Conservation (phyloP, 2,113 vertebrate species). For the Pluvialis apricaria region DNA sequence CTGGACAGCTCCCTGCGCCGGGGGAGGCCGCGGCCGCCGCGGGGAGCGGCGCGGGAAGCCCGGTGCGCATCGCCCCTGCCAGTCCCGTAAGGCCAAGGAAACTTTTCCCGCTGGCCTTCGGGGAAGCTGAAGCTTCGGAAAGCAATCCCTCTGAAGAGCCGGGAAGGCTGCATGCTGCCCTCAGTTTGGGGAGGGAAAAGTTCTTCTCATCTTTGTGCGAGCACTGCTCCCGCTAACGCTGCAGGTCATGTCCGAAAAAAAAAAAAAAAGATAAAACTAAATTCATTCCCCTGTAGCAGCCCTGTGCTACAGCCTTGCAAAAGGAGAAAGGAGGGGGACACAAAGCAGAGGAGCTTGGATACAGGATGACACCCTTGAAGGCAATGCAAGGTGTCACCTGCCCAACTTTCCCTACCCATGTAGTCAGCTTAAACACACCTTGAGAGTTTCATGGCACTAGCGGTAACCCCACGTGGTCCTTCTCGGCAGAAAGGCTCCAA, state of each 20-base stretch:
- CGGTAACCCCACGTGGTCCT: background rate
- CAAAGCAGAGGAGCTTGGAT: background rate
- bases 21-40: too few species aligned
- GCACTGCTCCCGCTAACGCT: accelerated
- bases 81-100: background rate
- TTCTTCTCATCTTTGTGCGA: background rate
- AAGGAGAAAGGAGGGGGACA: background rate
- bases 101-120: background rate
- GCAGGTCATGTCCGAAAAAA: background rate
- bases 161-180: background rate
- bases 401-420: background rate
- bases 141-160: accelerated
- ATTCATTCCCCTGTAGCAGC: background rate
- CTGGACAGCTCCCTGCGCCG: slow-evolving; percentile 68
- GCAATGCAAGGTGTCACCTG: background rate
- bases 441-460: background rate
- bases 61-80: background rate
- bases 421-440: background rate
- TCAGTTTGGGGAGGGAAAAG: background rate
- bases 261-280: background rate
- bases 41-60: accelerated
- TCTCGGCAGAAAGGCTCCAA: background rate
- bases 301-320: background rate
- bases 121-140: background rate
- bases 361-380: background rate